Evolutionary conservation across 2,888 invertebrate species (phyloP), one percentile per base, ranked within the genome.

Genomic region (Anoplius nigerrimus): DNA sequence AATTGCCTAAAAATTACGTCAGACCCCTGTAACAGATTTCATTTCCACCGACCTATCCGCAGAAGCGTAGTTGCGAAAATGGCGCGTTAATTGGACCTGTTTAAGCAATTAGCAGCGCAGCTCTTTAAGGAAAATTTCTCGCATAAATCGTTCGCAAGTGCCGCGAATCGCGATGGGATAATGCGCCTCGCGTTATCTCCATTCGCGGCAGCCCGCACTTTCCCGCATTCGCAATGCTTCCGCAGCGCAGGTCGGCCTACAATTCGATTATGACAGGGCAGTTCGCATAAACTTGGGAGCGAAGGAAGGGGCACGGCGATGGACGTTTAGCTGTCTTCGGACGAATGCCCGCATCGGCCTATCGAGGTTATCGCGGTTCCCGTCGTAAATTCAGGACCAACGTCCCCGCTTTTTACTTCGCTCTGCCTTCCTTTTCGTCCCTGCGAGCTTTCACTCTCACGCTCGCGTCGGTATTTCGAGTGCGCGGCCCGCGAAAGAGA

Each of bases 321-420:
- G 68, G 74, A 76, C 75, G 77, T 65, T 71, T 74, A 66, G 62
- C 59, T 70, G 69, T 66, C 68, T 76, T 70, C 70, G 60, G 61
- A 63, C 55, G 59, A 73, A 73, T 71, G 73, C 66, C 63, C 72
- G 71, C 78, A 79, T 81, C 74, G 74, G 75, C 71, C 73, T 81
- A 78, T 78, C 82, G 77, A 78, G 82, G 78, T 82, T 82, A 83
- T 82, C 83, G 78, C 72, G 62, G 72, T 70, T 71, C 65, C 24
- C 66, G 79, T 59, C 75, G 82, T 82, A 82, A 82, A 82, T 82
- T 81, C 80, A 80, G 65, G 61, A 57, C 68, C 75, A 72, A 80
- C 82, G 80, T 73, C 72, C 68, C 79, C 61, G 59, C 65, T 62
- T 11, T 48, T 16, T 18, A 48, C 22, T 15, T 46, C n/a, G n/a